Evolutionary conservation across 2,888 invertebrate species (phyloP).

Genomic region (Argyra leucocephala): DNA sequence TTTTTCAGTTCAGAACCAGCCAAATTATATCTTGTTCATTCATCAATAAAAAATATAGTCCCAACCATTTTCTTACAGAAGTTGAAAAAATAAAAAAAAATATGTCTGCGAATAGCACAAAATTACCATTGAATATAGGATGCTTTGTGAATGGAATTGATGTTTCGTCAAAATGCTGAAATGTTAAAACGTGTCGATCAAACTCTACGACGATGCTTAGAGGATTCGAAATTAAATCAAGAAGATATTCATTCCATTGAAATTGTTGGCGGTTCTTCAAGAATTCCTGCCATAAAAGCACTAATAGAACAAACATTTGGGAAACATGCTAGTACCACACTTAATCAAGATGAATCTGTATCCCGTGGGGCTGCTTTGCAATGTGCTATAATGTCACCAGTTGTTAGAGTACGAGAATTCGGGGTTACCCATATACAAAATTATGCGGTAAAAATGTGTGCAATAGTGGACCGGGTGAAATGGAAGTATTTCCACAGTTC

Average conservation of each 20-base stretch:
- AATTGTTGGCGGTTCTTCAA: constrained; percentile 88
- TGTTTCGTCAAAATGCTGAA: constrained; percentile 69
- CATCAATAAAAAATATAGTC: no score
- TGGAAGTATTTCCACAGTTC: constrained; percentile 82
- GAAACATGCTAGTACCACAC: constrained; percentile 81
- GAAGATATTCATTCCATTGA: constrained; percentile 92
- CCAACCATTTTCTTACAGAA: constrained; percentile 81
- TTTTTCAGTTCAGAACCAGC: no score
- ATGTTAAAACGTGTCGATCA: constrained; percentile 70
- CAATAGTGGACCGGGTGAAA: constrained; percentile 57
- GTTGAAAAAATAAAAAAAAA: constrained; percentile 97
- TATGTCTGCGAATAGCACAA: constrained; percentile 97
- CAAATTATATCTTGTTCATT: no score
- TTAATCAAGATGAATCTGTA: constrained; percentile 98
- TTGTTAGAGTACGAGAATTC: constrained; percentile 94
- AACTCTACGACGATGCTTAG: constrained; percentile 64
- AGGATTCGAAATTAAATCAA: constrained; percentile 66
- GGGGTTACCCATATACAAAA: constrained; percentile 85
- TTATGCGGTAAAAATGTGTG: constrained; percentile 72
- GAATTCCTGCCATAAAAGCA: constrained; percentile 86
- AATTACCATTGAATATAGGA: constrained; percentile 89
- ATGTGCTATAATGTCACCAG: constrained; percentile 96
- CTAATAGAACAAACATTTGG: constrained; percentile 80
- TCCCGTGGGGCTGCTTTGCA: constrained; percentile 90
- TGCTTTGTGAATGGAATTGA: constrained; percentile 98